Conservation (phyloP, 2,113 vertebrate genomes). For the Sinocyclocheilus anshuiensis region DNA sequence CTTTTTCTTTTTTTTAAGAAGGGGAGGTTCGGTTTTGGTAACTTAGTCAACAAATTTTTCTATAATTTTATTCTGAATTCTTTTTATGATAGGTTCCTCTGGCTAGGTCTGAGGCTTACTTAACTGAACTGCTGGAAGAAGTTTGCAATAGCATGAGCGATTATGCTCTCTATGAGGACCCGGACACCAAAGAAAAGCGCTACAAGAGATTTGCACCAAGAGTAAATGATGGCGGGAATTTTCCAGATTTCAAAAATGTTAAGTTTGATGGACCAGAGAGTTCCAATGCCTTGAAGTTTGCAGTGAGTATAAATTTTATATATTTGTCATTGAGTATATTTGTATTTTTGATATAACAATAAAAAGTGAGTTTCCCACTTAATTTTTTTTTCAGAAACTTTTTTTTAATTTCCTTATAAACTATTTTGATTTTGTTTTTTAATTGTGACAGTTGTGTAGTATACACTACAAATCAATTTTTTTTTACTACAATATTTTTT, state of each 20-base stretch:
- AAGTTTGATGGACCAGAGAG: conserved; percentile 76
- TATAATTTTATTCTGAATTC: conserved; percentile 20
- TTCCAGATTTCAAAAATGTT: conserved; percentile 77
- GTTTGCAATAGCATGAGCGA: conserved; percentile 81
- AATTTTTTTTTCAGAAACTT: too few species aligned
- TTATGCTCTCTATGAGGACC: conserved; percentile 77
- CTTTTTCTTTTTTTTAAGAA: neutral
- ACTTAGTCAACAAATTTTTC: neutral
- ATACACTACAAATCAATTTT: neutral
- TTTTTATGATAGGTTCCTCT: conserved; percentile 71
- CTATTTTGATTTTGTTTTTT: neutral
- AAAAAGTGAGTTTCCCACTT: neutral
- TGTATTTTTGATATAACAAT: neutral
- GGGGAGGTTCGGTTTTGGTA: conserved; percentile 20
- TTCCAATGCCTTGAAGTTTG: conserved; percentile 78
- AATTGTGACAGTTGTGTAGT: neutral
- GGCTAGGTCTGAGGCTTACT: conserved; percentile 79
- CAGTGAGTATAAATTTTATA: conserved; percentile 68
- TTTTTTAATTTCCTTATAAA: neutral
- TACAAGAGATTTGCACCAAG: conserved; percentile 80
- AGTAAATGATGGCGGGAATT: conserved; percentile 57
- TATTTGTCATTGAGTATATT: neutral
- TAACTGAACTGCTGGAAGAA: conserved; percentile 78
- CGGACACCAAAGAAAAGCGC: conserved; percentile 68
- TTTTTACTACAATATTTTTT: too few species aligned